phyloP scores from a whole-genome alignment of 2,113 vertebrate species.

The Petaurus breviceps region DNA sequence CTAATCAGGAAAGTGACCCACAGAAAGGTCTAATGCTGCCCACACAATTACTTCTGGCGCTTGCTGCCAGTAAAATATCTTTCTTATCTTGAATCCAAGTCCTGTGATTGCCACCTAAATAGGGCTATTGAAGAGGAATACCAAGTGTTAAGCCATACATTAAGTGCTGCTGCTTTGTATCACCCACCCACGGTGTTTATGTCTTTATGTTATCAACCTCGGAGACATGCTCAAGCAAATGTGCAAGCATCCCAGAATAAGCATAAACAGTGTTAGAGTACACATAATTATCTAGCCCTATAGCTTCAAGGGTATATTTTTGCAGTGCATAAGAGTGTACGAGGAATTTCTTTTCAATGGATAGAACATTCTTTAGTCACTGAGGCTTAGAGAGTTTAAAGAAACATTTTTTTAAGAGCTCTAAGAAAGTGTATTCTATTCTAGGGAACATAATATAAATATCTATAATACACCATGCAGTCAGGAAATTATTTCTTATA shows the following conservation, averaged over 20 bases:
- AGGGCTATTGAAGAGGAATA: constrained; percentile 39
- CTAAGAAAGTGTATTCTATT: neutral
- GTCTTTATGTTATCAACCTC: constrained; percentile 48
- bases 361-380: constrained; percentile 41
- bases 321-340: neutral
- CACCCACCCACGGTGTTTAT: constrained; percentile 56
- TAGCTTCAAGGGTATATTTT: constrained; percentile 57
- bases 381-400: constrained; percentile 52
- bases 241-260: neutral
- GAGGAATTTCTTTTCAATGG: constrained; percentile 23
- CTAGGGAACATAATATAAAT: neutral
- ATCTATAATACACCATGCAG: neutral
- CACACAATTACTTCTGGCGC: constrained; percentile 70
- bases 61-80: constrained; percentile 62
- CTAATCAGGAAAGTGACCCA: constrained; percentile 63
- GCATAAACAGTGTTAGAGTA: constrained; percentile 29
- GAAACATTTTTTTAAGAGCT: neutral
- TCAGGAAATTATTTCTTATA: neutral
- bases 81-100: constrained; percentile 66
- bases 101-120: constrained; percentile 61
- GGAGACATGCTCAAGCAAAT: constrained; percentile 58
- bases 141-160: constrained; percentile 50
- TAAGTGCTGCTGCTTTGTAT: constrained; percentile 59
- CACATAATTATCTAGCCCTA: constrained; percentile 38
- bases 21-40: constrained; percentile 32